phyloP scores from a whole-genome alignment of 1,140 invertebrate genomes.

The Listronotus bonariensis region DNA sequence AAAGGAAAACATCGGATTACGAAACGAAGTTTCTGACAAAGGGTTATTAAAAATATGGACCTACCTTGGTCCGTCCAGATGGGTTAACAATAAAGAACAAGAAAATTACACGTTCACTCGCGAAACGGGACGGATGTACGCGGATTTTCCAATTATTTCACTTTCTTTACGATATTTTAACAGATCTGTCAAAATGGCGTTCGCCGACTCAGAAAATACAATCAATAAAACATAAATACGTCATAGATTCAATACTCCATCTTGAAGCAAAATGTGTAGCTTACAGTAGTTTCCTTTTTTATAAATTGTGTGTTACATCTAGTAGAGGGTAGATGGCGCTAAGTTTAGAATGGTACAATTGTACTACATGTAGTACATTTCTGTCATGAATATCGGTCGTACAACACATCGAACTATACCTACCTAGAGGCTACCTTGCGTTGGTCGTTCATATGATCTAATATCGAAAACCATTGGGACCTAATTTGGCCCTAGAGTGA shows the following conservation, averaged over 20 bases:
- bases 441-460: no score
- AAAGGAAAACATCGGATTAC: constrained; percentile 50
- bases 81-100: constrained; percentile 66
- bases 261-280: no score
- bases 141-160: constrained; percentile 58
- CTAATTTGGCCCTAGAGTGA: no score
- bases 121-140: constrained; percentile 61
- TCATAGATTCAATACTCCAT: constrained; percentile 9
- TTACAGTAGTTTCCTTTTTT: no score
- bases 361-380: no score
- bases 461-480: no score
- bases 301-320: no score
- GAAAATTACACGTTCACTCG: constrained; percentile 61
- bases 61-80: constrained; percentile 72
- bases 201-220: constrained; percentile 55
- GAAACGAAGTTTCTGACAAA: constrained; percentile 41
- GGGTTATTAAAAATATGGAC: constrained; percentile 32
- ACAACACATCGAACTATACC: no score
- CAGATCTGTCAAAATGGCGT: constrained; percentile 56
- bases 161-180: constrained; percentile 46
- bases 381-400: no score
- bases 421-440: no score
- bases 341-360: no score
- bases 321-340: no score
- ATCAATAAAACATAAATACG: constrained; percentile 59